Conservation (phyloP, 2,797 vertebrate species). For the Capromys pilorides region DNA sequence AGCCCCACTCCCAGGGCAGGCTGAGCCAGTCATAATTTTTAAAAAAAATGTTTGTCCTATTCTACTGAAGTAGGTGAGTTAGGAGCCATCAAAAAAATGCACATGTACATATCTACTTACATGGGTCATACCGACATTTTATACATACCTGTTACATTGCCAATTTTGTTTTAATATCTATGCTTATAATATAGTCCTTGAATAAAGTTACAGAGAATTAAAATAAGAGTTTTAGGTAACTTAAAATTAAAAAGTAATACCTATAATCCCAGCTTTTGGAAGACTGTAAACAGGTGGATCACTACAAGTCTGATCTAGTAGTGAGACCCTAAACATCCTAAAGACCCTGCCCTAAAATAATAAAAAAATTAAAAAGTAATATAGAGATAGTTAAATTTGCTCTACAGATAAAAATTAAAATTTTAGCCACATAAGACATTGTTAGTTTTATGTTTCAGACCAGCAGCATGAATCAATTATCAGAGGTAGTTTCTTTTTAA, state of each 20-base stretch:
- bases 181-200: background rate
- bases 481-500: conserved; percentile 55
- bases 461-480: conserved; percentile 38
- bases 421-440: background rate
- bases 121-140: background rate
- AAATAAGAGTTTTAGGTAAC: conserved; percentile 42
- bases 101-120: background rate
- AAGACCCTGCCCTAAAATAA: too few relatives aligned
- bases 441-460: conserved; percentile 40
- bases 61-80: background rate
- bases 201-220: conserved; percentile 52
- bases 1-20: too few relatives aligned
- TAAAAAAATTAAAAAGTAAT: background rate
- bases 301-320: too few relatives aligned
- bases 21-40: too few relatives aligned
- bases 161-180: background rate
- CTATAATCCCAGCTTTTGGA: too few relatives aligned
- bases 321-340: too few relatives aligned
- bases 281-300: too few relatives aligned
- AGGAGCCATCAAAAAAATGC: background rate
- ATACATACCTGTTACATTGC: background rate
- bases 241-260: conserved; percentile 13
- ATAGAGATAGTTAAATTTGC: conserved; percentile 5
- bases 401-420: conserved; percentile 47
- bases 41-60: conserved; percentile 1